phyloP scores from a whole-genome alignment of 2,113 vertebrate genomes.

The Bostrychus sinensis region DNA sequence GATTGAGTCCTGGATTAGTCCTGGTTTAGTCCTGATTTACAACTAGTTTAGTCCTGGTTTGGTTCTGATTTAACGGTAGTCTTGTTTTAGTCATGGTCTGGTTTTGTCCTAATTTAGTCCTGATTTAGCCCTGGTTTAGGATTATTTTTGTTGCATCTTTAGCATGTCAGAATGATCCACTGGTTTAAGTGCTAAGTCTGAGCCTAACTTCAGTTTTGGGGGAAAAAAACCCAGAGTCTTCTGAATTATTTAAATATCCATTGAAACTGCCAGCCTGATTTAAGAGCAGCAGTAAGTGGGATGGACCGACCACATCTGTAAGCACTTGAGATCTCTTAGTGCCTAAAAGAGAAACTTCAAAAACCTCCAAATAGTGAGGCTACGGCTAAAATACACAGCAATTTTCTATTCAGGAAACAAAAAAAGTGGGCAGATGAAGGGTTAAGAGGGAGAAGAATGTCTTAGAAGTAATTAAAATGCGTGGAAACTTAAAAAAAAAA shows the following conservation, averaged over 20 bases:
- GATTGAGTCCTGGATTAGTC: too few relatives aligned
- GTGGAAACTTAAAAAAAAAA: conserved; percentile 1
- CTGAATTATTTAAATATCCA: conserved; percentile 16
- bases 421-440: conserved; percentile 19
- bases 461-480: conserved; percentile 31
- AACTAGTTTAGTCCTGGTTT: too few relatives aligned
- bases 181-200: too few relatives aligned
- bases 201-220: too few relatives aligned
- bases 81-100: too few relatives aligned
- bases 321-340: conserved; percentile 56
- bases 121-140: too few relatives aligned
- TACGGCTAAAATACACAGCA: conserved; percentile 50
- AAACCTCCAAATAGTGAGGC: conserved; percentile 38
- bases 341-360: conserved; percentile 53
- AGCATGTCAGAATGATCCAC: too few relatives aligned
- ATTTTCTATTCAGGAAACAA: conserved; percentile 53
- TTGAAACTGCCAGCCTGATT: conserved; percentile 19
- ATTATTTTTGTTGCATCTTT: too few relatives aligned
- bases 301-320: conserved; percentile 56
- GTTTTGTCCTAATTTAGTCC: too few relatives aligned
- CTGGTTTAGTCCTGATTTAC: too few relatives aligned
- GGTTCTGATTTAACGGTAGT: too few relatives aligned
- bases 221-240: too few relatives aligned
- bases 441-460: conserved; percentile 32
- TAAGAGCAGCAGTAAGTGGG: conserved; percentile 31